Base-by-base conservation (phyloP, 2,888 invertebrate species). In the Oxytorus armatus region DNA sequence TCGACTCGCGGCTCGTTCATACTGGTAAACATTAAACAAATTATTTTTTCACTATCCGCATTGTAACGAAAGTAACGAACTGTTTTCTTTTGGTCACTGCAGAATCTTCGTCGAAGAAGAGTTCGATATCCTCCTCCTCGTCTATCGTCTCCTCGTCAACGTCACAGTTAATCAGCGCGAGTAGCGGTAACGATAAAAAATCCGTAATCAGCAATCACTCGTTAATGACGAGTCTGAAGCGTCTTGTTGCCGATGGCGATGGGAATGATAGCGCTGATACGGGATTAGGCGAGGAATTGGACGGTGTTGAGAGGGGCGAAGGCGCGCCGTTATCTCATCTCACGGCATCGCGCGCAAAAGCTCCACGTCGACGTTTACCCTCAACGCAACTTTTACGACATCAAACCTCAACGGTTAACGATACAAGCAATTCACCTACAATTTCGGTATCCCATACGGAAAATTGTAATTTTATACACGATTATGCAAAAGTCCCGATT, bases 291-390 rank as follows among this genome's bases (percentile, higher is more conserved):
- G 90, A 92, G 74, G 93, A 93, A 79, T 90, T 93, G 79, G 93
- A 93, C 84, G 91, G 92, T 39, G 92, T 93, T 5, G 92, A 92
- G 81, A 86, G 93, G 68, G 91, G 89, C 29, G 92, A 92, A 76
- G 91, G 91, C 36, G 92, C 91, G 55, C 93, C 92, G 85, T 88
- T 93, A 51, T 92, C 92, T 49, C 93, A 93, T 84, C 90, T 93
- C 33, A 93, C 93, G 49, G 93, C 93, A 18, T 92, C 92, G 16
- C 90, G 95, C 84, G 95, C 94, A 11, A 95, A 94, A 92, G 95
- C 95, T 80, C 95, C 96, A 39, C 92, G 95, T 78, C 92, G 95
- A 85, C 92, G 95, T 86, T 94, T 94, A n/a, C 95, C 96, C 1
- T 94, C 95, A 33, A 93, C 93, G 21, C 91, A 91, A 73, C 90